phyloP scores from a whole-genome alignment of 2,888 invertebrate species.

The Ctena decussata region DNA sequence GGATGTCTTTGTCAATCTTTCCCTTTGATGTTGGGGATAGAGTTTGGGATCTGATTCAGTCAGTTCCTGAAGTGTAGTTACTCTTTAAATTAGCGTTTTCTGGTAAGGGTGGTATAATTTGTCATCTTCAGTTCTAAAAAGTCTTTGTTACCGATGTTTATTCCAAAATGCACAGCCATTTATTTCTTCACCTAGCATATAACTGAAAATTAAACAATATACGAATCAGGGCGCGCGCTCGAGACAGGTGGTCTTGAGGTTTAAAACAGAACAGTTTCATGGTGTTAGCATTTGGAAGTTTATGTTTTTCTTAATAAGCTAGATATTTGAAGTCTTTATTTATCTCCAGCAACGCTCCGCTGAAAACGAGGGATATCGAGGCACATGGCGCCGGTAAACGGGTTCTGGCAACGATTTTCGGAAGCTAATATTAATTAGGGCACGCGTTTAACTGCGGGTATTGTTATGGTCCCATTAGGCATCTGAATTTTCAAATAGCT shows the following conservation, averaged over 20 bases:
- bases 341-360: neutral
- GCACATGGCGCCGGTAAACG: neutral
- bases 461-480: neutral
- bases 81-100: no score
- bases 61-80: no score
- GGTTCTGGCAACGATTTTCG: neutral
- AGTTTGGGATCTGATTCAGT: no score
- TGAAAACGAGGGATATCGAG: neutral
- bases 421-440: neutral
- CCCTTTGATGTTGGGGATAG: no score
- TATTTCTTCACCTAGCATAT: neutral
- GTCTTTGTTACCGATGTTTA: no score
- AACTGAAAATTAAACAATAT: neutral
- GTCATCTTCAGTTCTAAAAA: no score
- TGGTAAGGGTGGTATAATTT: no score
- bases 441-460: neutral
- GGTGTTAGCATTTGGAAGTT: neutral
- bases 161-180: no score
- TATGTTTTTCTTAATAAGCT: conserved; percentile 5
- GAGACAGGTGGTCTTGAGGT: neutral
- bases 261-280: neutral
- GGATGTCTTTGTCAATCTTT: no score
- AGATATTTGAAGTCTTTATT: neutral
- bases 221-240: neutral
- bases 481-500: no score